Conservation (phyloP, 2,113 vertebrate genomes). For the Heterochromis multidens region DNA sequence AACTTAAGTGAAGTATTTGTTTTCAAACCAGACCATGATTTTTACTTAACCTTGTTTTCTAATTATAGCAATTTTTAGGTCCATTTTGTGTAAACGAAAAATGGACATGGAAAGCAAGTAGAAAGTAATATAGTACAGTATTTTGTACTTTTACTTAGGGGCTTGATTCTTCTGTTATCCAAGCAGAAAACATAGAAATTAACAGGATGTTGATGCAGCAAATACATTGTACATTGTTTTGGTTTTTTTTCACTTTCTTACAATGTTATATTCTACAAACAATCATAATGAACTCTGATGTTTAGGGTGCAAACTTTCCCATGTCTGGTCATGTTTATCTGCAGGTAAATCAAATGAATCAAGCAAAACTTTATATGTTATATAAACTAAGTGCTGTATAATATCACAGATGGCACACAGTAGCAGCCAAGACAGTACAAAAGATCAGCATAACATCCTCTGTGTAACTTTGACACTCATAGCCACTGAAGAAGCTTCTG, state of each 20-base stretch:
- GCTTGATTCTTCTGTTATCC: neutral
- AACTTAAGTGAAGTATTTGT: too few relatives aligned
- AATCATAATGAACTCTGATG: neutral
- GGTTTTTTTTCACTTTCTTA: neutral
- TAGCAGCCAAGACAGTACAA: neutral
- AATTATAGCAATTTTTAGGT: too few relatives aligned
- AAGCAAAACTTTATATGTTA: neutral
- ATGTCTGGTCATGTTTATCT: neutral
- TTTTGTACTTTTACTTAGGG: too few relatives aligned
- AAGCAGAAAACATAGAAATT: neutral
- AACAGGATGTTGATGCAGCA: neutral
- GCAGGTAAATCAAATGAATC: neutral
- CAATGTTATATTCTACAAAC: neutral
- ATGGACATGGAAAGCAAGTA: too few relatives aligned
- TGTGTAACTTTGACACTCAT: conserved; percentile 16
- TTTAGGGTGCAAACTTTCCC: neutral
- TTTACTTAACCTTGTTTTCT: too few relatives aligned
- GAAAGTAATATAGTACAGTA: too few relatives aligned
- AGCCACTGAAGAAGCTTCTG: neutral
- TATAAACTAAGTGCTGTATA: neutral
- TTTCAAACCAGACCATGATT: too few relatives aligned
- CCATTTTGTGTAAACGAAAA: too few relatives aligned
- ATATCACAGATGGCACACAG: neutral
- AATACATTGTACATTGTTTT: neutral
- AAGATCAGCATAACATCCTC: conserved; percentile 15